phyloP scores from a whole-genome alignment of 2,888 invertebrate species.

The Homarus gammarus region DNA sequence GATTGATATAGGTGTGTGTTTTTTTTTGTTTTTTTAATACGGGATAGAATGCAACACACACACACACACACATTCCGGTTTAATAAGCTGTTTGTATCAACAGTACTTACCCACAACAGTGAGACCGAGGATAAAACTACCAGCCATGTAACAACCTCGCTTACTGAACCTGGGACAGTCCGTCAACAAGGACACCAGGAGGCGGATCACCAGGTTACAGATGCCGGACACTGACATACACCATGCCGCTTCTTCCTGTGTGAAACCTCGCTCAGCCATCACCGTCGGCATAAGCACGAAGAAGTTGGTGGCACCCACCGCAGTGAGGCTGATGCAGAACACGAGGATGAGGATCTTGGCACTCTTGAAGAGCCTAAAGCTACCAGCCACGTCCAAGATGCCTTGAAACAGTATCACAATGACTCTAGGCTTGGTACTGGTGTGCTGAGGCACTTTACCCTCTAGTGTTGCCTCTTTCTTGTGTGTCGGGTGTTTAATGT shows the following conservation, averaged over 20 bases:
- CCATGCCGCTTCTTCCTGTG: constrained; percentile 27
- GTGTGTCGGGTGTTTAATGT: constrained; percentile 8
- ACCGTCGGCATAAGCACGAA: constrained; percentile 10
- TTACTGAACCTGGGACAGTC: constrained; percentile 43
- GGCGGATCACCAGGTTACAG: constrained; percentile 28
- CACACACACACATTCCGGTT: no score
- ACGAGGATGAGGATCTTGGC: background rate
- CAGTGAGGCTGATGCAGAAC: background rate
- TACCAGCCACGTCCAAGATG: background rate
- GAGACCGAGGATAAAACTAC: background rate
- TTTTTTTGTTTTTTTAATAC: no score
- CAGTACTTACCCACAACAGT: background rate
- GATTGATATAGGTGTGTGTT: no score
- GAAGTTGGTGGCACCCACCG: constrained; percentile 7
- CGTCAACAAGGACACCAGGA: background rate
- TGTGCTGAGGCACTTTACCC: background rate
- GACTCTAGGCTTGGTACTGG: no score
- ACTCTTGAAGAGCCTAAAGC: background rate
- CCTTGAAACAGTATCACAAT: background rate
- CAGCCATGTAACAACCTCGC: constrained; percentile 44
- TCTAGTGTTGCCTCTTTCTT: background rate
- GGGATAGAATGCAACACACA: no score
- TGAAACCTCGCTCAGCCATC: constrained; percentile 22
- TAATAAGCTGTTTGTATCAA: no score
- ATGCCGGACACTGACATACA: constrained; percentile 18